These are phyloP conservation scores for Rutilus rutilus DNA, from an alignment of 2,113 vertebrate genomes.

Conservation along the genomic window DNA sequence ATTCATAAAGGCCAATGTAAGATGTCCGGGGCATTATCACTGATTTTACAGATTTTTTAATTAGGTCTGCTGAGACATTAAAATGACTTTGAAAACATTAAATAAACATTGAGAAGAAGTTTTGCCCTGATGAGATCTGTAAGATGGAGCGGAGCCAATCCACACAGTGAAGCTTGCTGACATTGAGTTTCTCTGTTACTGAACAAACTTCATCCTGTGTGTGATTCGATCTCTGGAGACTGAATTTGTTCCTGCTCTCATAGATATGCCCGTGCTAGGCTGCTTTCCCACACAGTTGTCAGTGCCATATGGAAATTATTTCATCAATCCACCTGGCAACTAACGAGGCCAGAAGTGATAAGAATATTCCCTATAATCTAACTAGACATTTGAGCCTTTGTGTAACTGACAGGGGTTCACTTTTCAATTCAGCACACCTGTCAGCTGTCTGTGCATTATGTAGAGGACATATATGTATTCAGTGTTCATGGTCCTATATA, in stretches of 20 bases:
- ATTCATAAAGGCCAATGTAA: background rate
- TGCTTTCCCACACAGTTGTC: constrained; percentile 27
- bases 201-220: constrained; percentile 14
- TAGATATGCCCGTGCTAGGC: constrained; percentile 1
- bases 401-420: constrained; percentile 20
- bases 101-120: constrained; percentile 25
- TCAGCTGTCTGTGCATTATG: background rate
- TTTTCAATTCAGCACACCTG: constrained; percentile 38
- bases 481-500: background rate
- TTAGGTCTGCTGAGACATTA: background rate
- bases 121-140: constrained; percentile 27
- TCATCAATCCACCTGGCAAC: constrained; percentile 40
- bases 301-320: constrained; percentile 37
- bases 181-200: constrained; percentile 4
- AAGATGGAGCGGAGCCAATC: constrained; percentile 13
- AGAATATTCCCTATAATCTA: constrained; percentile 19
- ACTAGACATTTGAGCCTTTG: constrained; percentile 16
- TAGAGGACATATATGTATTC: background rate
- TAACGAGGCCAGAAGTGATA: constrained; percentile 20
- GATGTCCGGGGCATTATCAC: background rate
- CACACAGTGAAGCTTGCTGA: constrained; percentile 4
- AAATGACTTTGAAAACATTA: constrained; percentile 13
- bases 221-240: constrained; percentile 9
- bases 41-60: constrained; percentile 20
- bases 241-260: constrained; percentile 10